phyloP scores from a whole-genome alignment of 2,888 invertebrate genomes.

The Drosophila birchii region DNA sequence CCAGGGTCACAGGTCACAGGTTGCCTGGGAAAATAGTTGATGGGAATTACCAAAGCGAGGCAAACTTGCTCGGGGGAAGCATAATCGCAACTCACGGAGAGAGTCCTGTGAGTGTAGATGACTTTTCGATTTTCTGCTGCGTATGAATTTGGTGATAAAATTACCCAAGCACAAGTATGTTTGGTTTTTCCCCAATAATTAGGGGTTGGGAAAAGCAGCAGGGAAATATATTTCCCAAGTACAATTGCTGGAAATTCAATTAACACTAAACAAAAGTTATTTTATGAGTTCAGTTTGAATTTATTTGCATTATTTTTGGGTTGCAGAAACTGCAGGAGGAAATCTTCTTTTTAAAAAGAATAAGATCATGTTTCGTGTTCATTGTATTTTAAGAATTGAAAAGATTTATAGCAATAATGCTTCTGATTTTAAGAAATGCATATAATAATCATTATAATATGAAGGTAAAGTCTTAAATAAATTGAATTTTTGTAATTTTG shows the following conservation, averaged over 20 bases:
- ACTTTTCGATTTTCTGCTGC: conserved; percentile 16
- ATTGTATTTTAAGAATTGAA: background rate
- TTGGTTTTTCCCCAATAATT: background rate
- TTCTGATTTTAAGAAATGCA: no score
- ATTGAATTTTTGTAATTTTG: background rate
- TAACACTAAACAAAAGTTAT: background rate
- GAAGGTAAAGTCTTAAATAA: background rate
- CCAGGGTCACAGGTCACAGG: conserved; percentile 46
- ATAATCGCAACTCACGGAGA: conserved; percentile 11
- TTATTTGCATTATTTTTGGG: background rate
- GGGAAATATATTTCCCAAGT: background rate
- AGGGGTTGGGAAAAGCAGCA: conserved; percentile 23
- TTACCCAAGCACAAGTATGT: background rate
- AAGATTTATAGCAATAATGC: background rate
- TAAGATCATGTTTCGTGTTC: background rate
- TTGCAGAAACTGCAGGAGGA: background rate
- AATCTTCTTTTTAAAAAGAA: background rate
- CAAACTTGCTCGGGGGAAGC: conserved; percentile 5
- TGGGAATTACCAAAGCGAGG: conserved; percentile 37
- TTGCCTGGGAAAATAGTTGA: conserved; percentile 49
- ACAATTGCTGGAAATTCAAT: background rate
- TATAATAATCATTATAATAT: no score
- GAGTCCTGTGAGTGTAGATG: conserved; percentile 14
- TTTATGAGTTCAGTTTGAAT: background rate
- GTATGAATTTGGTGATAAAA: background rate